Conservation (phyloP, 2,888 invertebrate species). For the Nezara viridula region DNA sequence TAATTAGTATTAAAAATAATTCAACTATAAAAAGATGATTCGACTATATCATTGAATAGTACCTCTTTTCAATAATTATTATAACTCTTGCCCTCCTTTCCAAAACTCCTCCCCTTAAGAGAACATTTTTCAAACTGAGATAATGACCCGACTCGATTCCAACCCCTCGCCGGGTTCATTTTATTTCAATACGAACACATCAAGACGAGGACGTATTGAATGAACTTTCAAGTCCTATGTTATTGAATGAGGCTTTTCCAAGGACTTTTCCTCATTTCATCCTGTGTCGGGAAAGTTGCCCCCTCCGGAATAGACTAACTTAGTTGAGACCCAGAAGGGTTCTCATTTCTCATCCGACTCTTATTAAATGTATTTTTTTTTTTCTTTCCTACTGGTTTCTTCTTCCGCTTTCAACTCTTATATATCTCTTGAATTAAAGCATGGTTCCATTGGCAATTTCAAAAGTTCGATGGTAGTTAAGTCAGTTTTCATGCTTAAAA, state of each 20-base stretch:
- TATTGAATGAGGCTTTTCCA: slow-evolving; percentile 24
- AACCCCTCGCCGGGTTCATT: neutral
- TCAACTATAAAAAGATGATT: no score
- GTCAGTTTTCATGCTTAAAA: no score
- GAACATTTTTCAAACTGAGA: neutral
- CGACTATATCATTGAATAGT: no score
- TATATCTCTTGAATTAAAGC: neutral
- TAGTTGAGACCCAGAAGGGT: neutral
- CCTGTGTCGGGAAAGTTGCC: neutral
- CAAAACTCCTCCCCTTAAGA: neutral
- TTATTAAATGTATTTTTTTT: slow-evolving; percentile 7
- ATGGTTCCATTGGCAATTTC: neutral
- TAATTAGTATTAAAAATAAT: no score
- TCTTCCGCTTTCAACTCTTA: neutral
- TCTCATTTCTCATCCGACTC: slow-evolving; percentile 34
- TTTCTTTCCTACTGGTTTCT: neutral
- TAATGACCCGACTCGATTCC: neutral
- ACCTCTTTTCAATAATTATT: no score
- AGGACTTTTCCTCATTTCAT: slow-evolving; percentile 33
- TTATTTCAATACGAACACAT: slow-evolving; percentile 16
- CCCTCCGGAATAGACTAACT: neutral
- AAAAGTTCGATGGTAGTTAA: neutral
- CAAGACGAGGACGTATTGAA: slow-evolving; percentile 30
- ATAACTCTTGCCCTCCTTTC: neutral
- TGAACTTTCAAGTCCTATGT: neutral